Evolutionary conservation across 92 coral and sea anemone species (phyloP).

Genomic region (Isaurus tuberculatus): DNA sequence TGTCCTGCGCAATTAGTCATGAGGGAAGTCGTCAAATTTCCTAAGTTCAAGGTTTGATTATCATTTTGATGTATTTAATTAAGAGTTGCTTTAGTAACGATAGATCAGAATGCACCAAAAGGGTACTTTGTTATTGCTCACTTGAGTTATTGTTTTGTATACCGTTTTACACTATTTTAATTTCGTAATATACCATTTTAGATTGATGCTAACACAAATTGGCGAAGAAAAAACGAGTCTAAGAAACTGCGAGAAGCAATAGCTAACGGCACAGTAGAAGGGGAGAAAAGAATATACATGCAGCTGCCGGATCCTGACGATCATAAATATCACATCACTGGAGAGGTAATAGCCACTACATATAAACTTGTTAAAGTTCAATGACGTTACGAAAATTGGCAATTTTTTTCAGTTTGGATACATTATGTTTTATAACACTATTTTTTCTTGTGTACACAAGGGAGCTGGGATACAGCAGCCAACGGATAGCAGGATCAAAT

Average conservation of each 20-base stretch:
- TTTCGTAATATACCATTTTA: background rate
- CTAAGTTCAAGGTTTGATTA: conserved; percentile 7
- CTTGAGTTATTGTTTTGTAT: background rate
- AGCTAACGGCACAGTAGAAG: background rate
- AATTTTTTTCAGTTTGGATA: background rate
- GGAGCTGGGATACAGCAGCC: conserved; percentile 56
- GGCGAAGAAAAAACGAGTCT: background rate
- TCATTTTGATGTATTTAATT: background rate
- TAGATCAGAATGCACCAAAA: background rate
- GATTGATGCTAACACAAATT: background rate
- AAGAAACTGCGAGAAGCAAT: conserved; percentile 28
- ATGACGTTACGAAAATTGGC: background rate
- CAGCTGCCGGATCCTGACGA: conserved; percentile 12
- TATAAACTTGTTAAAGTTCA: background rate
- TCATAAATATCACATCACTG: conserved; percentile 30
- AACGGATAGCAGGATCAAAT: conserved; percentile 37
- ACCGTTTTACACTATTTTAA: background rate
- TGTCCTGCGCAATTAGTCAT: conserved; percentile 1
- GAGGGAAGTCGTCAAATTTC: conserved; percentile 19
- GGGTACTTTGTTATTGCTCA: background rate
- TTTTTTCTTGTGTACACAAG: conserved; percentile 4
- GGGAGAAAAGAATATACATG: conserved; percentile 30
- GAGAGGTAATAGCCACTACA: conserved; percentile 19
- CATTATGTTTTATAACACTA: background rate
- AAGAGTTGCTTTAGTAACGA: background rate